Evolutionary conservation across 1,140 invertebrate species (phyloP).

Genomic region (Diachasmimorpha longicaudata): DNA sequence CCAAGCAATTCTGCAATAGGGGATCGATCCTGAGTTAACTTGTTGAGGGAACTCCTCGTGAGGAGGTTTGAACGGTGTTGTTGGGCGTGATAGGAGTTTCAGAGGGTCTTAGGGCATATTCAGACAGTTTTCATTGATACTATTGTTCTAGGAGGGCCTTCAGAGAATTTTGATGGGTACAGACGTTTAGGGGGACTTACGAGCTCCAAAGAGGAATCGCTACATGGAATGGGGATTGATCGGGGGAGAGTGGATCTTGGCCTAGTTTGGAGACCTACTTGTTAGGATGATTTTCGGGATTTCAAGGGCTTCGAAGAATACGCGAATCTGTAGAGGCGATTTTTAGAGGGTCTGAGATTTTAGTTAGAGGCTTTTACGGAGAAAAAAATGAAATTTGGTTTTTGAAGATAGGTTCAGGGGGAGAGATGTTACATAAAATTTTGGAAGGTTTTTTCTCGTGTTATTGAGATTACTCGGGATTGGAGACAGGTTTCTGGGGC

Average conservation of each 20-base stretch:
- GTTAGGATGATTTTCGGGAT: neutral
- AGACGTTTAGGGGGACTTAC: neutral
- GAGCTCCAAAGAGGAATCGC: neutral
- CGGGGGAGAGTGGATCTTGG: neutral
- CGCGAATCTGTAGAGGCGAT: neutral
- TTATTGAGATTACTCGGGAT: neutral
- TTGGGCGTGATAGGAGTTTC: too few relatives aligned
- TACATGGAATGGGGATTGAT: neutral
- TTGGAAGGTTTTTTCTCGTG: neutral
- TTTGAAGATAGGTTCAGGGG: too few relatives aligned
- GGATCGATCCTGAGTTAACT: too few relatives aligned
- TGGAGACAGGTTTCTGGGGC: neutral
- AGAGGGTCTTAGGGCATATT: too few relatives aligned
- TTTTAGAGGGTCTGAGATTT: neutral
- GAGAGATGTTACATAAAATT: too few relatives aligned
- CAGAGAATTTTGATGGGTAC: neutral
- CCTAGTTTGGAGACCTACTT: constrained; percentile 10
- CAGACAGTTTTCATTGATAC: too few relatives aligned
- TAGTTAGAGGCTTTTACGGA: too few relatives aligned
- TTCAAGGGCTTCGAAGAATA: neutral
- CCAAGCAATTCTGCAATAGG: too few relatives aligned
- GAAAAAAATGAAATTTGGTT: too few relatives aligned
- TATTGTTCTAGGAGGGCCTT: too few relatives aligned
- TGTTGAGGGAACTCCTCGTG: too few relatives aligned
- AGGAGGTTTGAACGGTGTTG: too few relatives aligned